These are phyloP conservation scores for Calidris pygmaea DNA, from an alignment of 2,113 vertebrate genomes.

Conservation along the genomic window DNA sequence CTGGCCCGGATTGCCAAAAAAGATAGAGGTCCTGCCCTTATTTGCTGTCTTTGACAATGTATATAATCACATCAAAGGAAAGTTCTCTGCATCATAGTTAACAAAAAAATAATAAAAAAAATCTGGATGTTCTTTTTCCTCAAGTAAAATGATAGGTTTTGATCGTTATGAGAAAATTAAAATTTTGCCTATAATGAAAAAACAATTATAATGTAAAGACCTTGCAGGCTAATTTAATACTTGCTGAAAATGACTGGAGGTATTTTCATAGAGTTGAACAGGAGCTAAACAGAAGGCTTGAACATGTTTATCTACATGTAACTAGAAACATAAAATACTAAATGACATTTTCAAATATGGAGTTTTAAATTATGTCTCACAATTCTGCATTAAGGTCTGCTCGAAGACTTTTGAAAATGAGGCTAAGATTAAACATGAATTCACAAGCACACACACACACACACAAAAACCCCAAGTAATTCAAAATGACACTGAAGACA, in stretches of 20 bases:
- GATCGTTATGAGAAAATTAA: not conserved
- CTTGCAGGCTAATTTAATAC: not conserved
- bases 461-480: not conserved
- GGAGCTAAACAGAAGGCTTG: not conserved
- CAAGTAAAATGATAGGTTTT: not conserved
- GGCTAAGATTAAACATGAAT: not conserved
- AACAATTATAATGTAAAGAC: not conserved
- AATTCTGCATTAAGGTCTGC: not conserved
- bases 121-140: not conserved
- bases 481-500: not conserved
- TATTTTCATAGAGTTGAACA: not conserved
- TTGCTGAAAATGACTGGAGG: not conserved
- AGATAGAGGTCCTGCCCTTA: constrained; percentile 59
- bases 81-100: not conserved
- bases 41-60: constrained; percentile 17
- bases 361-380: not conserved
- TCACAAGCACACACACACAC: not conserved
- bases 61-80: constrained; percentile 37
- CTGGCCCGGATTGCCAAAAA: constrained; percentile 50
- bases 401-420: not conserved
- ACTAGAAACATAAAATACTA: not conserved
- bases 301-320: not conserved
- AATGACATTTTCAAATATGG: not conserved
- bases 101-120: not conserved
- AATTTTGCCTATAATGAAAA: not conserved